A percentile compares a stretch with the other conserved stretches of the same genome.
These are phyloP conservation scores for Pseudorhombus dupliciocellatus DNA, from an alignment of 2,113 vertebrate species.

Conservation along the genomic window DNA sequence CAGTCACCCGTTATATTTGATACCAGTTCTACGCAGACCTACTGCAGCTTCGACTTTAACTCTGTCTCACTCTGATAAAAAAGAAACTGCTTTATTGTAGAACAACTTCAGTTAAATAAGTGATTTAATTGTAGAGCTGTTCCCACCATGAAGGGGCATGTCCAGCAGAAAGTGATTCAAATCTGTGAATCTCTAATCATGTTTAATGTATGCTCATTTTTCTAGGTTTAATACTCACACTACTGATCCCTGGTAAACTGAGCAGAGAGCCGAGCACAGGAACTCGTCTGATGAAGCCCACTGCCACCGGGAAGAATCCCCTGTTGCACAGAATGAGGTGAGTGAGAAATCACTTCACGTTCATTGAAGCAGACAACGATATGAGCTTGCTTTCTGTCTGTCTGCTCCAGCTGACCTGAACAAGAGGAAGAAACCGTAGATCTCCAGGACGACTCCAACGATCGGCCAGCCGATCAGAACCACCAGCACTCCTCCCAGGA, in stretches of 20 bases:
- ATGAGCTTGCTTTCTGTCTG: neutral
- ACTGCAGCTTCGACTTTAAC: too few species aligned
- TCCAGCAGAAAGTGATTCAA: too few species aligned
- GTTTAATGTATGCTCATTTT: neutral
- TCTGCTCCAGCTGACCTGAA: slow-evolving; percentile 87
- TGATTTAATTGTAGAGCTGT: too few species aligned
- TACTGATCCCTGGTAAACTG: slow-evolving; percentile 94
- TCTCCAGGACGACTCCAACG: slow-evolving; percentile 93
- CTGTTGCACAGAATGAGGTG: slow-evolving; percentile 70
- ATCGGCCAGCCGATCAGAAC: slow-evolving; percentile 98
- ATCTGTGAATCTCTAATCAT: neutral
- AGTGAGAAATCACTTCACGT: neutral
- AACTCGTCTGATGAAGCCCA: slow-evolving; percentile 96
- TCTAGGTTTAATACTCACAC: slow-evolving; percentile 82
- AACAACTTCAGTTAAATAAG: too few species aligned
- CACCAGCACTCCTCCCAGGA: slow-evolving; percentile 93
- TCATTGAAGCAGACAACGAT: neutral
- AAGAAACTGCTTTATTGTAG: too few species aligned
- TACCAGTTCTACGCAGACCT: too few species aligned
- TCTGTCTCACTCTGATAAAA: too few species aligned
- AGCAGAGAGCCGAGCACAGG: slow-evolving; percentile 94
- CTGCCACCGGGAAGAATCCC: slow-evolving; percentile 96
- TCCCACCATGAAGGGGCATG: too few species aligned
- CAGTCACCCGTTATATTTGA: too few species aligned
- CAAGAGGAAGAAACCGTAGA: slow-evolving; percentile 97